Evolutionary conservation across 2,113 vertebrate genomes (phyloP).

Genomic region (Ageneiosus marmoratus): DNA sequence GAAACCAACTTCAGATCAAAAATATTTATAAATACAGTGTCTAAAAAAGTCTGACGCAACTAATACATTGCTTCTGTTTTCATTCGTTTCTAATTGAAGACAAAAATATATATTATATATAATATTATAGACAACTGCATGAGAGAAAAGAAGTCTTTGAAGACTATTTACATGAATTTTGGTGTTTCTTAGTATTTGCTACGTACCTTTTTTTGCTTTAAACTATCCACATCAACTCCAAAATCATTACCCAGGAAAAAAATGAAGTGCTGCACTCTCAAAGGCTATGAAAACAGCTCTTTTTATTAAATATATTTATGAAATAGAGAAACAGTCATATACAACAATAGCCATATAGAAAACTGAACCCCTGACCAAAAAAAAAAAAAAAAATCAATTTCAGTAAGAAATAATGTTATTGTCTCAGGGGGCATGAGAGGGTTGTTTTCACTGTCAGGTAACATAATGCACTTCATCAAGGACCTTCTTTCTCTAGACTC

Average conservation of each 20-base stretch:
- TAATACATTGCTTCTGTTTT: not conserved
- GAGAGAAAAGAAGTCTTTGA: not conserved
- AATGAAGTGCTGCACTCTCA: conserved; percentile 25
- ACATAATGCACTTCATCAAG: conserved; percentile 47
- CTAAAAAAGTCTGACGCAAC: not conserved
- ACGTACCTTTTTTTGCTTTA: not conserved
- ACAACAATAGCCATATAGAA: conserved; percentile 54
- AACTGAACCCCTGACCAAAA: conserved; percentile 43
- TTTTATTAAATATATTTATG: conserved; percentile 61
- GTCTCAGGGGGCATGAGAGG: conserved; percentile 15
- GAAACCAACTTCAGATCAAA: not conserved
- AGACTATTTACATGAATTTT: too few species aligned
- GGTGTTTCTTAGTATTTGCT: not conserved
- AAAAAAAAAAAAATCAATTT: conserved; percentile 47
- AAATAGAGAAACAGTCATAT: conserved; percentile 55
- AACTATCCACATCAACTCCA: not conserved
- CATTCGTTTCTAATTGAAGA: not conserved
- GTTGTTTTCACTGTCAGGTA: conserved; percentile 28
- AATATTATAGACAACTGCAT: not conserved
- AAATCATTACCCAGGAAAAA: conserved; percentile 17
- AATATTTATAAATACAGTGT: not conserved
- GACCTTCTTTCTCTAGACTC: not conserved
- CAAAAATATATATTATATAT: not conserved
- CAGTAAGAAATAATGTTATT: conserved; percentile 41
- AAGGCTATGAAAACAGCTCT: conserved; percentile 49